Conservation (phyloP, 2,888 invertebrate genomes). For the Torymus aiolomorphi region DNA sequence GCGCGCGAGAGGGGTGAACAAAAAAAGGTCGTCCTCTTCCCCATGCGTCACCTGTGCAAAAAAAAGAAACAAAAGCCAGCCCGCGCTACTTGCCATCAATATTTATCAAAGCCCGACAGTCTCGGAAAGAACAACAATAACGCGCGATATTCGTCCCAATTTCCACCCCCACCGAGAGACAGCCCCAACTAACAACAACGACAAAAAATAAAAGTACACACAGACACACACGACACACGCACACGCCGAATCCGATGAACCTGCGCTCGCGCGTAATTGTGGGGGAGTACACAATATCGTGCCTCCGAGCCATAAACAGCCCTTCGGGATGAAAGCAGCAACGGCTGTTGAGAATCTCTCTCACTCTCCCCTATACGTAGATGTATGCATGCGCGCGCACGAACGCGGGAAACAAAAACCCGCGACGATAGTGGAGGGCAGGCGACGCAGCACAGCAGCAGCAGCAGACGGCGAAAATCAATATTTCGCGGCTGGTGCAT, state of each 20-base stretch:
- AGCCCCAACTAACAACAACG: background rate
- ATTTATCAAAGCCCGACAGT: background rate
- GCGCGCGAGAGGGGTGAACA: background rate
- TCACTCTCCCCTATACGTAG: background rate
- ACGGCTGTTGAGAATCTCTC: background rate
- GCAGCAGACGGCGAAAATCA: no score
- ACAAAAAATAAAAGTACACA: background rate
- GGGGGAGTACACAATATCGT: slow-evolving; percentile 33
- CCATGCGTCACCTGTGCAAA: background rate
- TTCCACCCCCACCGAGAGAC: no score
- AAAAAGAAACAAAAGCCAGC: background rate
- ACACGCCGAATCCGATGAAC: slow-evolving; percentile 8
- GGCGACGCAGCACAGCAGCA: no score
- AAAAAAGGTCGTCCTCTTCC: background rate
- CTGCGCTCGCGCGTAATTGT: slow-evolving; percentile 30
- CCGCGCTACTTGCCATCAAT: background rate
- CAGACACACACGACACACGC: no score
- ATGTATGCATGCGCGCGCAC: slow-evolving; percentile 2
- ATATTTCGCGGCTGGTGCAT: no score
- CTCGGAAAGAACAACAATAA: slow-evolving; percentile 3
- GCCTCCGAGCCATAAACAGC: slow-evolving; percentile 41
- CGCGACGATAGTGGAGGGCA: no score
- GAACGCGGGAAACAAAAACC: background rate
- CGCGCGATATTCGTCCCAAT: no score
- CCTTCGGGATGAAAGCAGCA: slow-evolving; percentile 42